These are phyloP conservation scores for Aphelenchoides avenae DNA, from an alignment of 1,140 invertebrate species.

Conservation along the genomic window DNA sequence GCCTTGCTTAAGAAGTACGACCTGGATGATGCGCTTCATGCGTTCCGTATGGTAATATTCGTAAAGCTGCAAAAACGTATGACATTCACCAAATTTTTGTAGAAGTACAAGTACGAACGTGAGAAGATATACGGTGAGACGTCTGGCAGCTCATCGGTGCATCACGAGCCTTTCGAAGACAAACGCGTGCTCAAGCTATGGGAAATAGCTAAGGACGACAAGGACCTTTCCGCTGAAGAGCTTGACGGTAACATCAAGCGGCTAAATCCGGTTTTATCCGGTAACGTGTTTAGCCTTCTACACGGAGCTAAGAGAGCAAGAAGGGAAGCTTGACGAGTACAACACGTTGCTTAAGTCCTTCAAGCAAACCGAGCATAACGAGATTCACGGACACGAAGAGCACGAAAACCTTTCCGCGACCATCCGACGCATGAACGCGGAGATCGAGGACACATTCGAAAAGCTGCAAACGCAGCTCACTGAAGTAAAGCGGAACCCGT, in stretches of 20 bases:
- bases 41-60: conserved; percentile 26
- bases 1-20: conserved; percentile 19
- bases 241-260: conserved; percentile 15
- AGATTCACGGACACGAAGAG: conserved; percentile 13
- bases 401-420: conserved; percentile 4
- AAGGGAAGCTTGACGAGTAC: conserved; percentile 22
- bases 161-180: conserved; percentile 5
- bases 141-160: not conserved
- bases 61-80: conserved; percentile 1
- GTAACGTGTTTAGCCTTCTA: conserved; percentile 15
- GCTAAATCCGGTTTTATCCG: not conserved
- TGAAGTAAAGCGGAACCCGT: conserved; percentile 19
- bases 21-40: conserved; percentile 22
- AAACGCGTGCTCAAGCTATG: conserved; percentile 8
- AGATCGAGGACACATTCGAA: conserved; percentile 14
- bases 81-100: conserved; percentile 13
- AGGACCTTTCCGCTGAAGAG: conserved; percentile 10
- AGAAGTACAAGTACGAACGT: conserved; percentile 27
- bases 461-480: not conserved
- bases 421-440: conserved; percentile 22
- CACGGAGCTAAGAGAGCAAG: conserved; percentile 21
- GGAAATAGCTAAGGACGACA: conserved; percentile 20
- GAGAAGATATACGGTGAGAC: conserved; percentile 4
- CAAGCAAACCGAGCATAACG: conserved; percentile 12
- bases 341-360: conserved; percentile 11